Evolutionary conservation across 1,140 invertebrate genomes (phyloP), one percentile per base, ranked within the genome.

Genomic region (Drosophila tsacasi): DNA sequence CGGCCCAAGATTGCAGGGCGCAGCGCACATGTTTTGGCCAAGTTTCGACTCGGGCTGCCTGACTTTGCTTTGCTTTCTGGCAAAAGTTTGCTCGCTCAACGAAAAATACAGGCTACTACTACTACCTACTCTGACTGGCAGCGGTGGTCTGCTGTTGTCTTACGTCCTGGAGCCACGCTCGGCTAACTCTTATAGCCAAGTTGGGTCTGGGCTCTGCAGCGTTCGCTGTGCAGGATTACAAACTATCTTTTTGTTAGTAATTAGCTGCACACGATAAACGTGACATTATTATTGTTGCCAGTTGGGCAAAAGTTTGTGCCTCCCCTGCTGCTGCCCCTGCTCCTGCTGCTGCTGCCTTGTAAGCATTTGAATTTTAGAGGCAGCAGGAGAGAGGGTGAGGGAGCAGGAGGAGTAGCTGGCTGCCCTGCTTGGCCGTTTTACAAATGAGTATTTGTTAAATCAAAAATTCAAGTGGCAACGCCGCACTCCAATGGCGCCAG

Each of bases 221-320:
- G 1, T 61, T 50, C 30, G 47, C 50, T 83, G 81, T 79, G 81
- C 72, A 81, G 84, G 84, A 89, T 89, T 90, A 89, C 85, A 89
- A 89, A 89, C 85, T 89, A 89, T 89, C 85, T 89, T 89, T 89
- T 90, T 89, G 85, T 89, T 89, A 90, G 85, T 89, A 89, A 89
- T 89, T 89, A 89, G 85, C 85, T 89, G 85, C 85, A 89, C 85
- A 89, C 85, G 85, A 89, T 90, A 89, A 89, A 89, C 85, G 85
- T 89, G 85, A 89, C 85, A 89, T 89, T 89, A 89, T 89, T 89
- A 89, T 90, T 90, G 85, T 89, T 87, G 77, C 80, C 80, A 87
- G 72, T 86, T 79, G 83, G 74, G 78, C 83, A 67, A 83, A 86
- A 89, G 55, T 81, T 89, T 87, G 64, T 37, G n/a, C 19, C 35